These are phyloP conservation scores for Silvanus unidentatus DNA, from an alignment of 2,888 invertebrate species.

Conservation along the genomic window DNA sequence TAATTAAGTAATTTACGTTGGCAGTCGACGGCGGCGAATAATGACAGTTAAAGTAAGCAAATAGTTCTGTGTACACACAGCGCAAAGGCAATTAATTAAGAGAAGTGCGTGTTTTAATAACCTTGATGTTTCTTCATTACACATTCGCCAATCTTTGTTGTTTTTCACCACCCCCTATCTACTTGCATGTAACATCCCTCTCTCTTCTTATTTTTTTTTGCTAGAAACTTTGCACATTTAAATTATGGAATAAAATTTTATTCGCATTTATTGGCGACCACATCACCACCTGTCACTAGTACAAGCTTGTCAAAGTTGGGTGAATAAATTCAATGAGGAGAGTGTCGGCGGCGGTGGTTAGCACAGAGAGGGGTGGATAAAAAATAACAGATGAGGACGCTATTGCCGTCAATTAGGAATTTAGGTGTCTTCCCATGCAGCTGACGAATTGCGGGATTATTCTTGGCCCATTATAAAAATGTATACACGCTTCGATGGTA, in stretches of 20 bases:
- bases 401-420: constrained; percentile 27
- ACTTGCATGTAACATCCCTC: no score
- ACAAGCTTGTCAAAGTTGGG: no score
- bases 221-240: no score
- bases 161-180: no score
- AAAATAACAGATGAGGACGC: constrained; percentile 26
- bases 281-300: no score
- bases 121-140: no score
- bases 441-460: constrained; percentile 34
- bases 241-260: no score
- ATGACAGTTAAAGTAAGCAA: constrained; percentile 15
- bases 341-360: no score
- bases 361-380: constrained; percentile 12
- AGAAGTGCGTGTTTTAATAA: constrained; percentile 1
- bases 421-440: constrained; percentile 25
- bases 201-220: no score
- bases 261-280: no score
- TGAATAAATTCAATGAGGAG: no score
- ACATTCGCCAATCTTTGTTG: no score
- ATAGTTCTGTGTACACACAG: constrained; percentile 14
- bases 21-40: constrained; percentile 8
- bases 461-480: constrained; percentile 31
- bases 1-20: constrained; percentile 3
- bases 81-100: constrained; percentile 1
- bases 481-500: constrained; percentile 32